Evolutionary conservation across 2,113 vertebrate species (phyloP), one percentile per base, ranked within the genome.

Genomic region (Phycodurus eques): DNA sequence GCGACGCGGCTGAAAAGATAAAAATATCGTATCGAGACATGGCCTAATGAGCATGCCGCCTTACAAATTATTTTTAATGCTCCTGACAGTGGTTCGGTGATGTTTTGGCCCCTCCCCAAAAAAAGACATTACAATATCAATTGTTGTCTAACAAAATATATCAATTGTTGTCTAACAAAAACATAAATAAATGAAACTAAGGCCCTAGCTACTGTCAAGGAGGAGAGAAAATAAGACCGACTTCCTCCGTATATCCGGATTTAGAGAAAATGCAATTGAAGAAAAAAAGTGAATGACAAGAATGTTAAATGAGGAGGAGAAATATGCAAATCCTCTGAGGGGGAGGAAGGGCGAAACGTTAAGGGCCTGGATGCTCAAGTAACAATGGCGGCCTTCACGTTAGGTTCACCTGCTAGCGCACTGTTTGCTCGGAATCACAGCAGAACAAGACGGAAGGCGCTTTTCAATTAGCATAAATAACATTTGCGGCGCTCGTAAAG

Each of bases 321-420:
- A 70, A 27, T 81, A 72, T 53, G 31, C 35, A 59, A 61, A 27
- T 43, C 56, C 44, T 80, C 44, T 44, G 62, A 44, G 33, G 17
- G 53, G n/a, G 31, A 57, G 27, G 53, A 22, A 22, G 53, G n/a
- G n/a, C 27, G n/a, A 27, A 27, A 27, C 27, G 27, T 35, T 43
- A 43, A 63, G 33, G 51, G 17, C 56, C 4, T 44, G 49, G 4
- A 35, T 66, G 53, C 72, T 76, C 46, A 56, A 10, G 22, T 31
- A 77, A 39, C 70, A n/a, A 66, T 73, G 72, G 51, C 65, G 19
- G 71, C 63, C 68, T 68, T 73, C 56, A 74, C 44, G 67, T 71
- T 46, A 68, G 22, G 53, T 46, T 4, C 53, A 13, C 71, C 68
- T 66, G 63, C 70, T 42, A 56, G 68, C 54, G 20, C 1, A 5